Base-by-base conservation (phyloP, 2,113 vertebrate species). In the Carlito syrichta region DNA sequence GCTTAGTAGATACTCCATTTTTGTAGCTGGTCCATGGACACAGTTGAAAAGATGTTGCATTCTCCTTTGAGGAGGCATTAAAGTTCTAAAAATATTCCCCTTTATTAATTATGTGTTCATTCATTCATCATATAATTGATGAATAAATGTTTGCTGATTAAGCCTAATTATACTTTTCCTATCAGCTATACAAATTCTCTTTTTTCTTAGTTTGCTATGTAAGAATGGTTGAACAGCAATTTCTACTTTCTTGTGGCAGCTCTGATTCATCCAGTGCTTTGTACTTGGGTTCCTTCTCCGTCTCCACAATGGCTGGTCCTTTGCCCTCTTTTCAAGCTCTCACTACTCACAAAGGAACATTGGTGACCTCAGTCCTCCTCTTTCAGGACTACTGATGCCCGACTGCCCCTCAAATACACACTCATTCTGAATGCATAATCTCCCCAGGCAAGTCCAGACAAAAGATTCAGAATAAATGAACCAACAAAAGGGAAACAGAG, bases 111-210 rank as follows among this genome's bases (percentile, higher is more conserved):
- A 32, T 73, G 68, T 71, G 13, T 58, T 85, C 17, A 71, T 60
- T 91, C 38, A 76, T 50, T 88, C 68, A 84, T 66, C 66, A 35
- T 38, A 16, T 89, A 89, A 89, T 86, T 91, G 71, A 86, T 78
- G 73, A 94, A 73, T 92, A 63, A 52, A 68, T 76, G 43, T 84
- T 92, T 89, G 40, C 82, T 45, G 77, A 91, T 69, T 82, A 48
- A 77, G 60, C 48, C 62, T 73, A 89, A 86, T 73, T 83, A 43
- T 20, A 86, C 43, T 68, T 86, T 63, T 90, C 43, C 50, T 43
- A 66, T 62, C 25, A 52, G 60, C 43, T 63, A 38, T 20, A 27
- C 45, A 58, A 78, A 82, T 89, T 66, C 22, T 11, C 22, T 35
- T 20, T 32, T 69, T 60, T 40, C 62, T 86, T 68, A 30, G 19